Percentiles rank a stretch among this genome's conserved stretches.
phyloP scores from a whole-genome alignment of 1,140 invertebrate species.

The Glossosoma conforme region DNA sequence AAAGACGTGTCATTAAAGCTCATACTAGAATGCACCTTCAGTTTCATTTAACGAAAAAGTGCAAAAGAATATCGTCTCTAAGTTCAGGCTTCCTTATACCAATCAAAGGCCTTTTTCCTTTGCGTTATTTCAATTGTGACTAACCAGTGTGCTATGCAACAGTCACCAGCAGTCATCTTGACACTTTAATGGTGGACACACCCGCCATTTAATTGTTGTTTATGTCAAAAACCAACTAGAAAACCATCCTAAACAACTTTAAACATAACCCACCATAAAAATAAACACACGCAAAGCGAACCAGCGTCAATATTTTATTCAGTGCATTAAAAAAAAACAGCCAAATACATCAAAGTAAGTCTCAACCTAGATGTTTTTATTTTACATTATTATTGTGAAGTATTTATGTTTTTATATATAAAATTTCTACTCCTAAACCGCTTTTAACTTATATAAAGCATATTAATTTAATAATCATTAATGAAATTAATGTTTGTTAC shows the following conservation, averaged over 20 bases:
- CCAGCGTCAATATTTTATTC: no score
- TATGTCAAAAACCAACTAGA: not conserved
- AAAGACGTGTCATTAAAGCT: no score
- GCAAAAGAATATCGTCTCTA: no score
- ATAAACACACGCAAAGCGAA: no score
- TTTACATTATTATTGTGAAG: not conserved
- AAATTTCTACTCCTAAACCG: not conserved
- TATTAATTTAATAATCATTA: not conserved
- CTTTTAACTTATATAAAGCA: not conserved
- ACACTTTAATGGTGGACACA: slow-evolving; percentile 10
- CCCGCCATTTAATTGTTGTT: slow-evolving; percentile 9
- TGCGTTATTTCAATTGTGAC: not conserved
- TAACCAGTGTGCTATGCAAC: not conserved
- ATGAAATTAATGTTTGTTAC: not conserved
- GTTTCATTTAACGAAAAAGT: no score
- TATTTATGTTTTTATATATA: not conserved
- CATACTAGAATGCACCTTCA: no score
- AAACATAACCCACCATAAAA: no score
- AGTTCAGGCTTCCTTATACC: no score
- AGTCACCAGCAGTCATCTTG: not conserved
- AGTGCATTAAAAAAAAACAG: no score
- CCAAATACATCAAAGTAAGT: no score
- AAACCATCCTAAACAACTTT: no score
- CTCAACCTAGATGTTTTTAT: no score
- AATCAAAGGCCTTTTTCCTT: not conserved